Evolutionary conservation across 2,797 vertebrate genomes (phyloP).

Genomic region (Cynopterus sphinx): DNA sequence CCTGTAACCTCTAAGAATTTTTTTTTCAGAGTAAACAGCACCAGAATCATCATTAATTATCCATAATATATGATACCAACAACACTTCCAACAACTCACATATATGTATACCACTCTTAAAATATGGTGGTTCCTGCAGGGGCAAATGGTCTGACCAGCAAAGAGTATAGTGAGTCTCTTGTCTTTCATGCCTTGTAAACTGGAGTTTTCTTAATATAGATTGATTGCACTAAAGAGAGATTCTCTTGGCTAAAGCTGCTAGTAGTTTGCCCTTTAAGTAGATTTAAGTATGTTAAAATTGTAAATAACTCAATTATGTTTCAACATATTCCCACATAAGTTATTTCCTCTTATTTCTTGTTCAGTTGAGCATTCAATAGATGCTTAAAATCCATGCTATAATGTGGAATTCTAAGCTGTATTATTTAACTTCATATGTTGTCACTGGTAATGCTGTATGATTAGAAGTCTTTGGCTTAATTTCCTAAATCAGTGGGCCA

Average conservation of each 20-base stretch:
- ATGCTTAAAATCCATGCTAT: background rate
- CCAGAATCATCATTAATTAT: background rate
- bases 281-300: background rate
- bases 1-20: background rate
- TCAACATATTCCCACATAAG: background rate
- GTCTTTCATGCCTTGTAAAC: background rate
- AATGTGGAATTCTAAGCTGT: background rate
- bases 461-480: background rate
- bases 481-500: background rate
- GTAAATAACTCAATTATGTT: constrained; percentile 4
- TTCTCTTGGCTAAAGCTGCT: background rate
- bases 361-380: background rate
- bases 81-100: background rate
- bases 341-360: background rate
- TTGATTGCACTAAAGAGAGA: background rate
- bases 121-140: background rate
- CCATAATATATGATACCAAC: background rate
- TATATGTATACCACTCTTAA: background rate
- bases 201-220: background rate
- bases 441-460: background rate
- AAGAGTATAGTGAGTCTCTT: background rate
- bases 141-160: background rate
- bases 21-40: background rate
- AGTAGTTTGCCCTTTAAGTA: background rate
- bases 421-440: background rate